phyloP scores from a whole-genome alignment of 1,140 invertebrate genomes.

The Eciton burchellii region DNA sequence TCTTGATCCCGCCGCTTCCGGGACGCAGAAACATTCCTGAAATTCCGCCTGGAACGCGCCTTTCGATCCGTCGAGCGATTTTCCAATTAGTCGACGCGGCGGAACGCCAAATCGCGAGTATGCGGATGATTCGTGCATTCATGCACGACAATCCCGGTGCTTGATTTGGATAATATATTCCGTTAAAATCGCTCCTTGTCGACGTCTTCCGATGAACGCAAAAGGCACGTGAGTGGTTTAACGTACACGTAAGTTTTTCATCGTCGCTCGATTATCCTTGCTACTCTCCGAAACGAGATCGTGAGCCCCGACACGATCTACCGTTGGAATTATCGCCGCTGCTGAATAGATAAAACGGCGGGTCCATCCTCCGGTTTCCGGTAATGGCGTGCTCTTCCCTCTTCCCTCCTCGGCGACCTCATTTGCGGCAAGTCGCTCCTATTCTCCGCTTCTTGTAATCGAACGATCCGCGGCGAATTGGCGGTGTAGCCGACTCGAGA shows the following conservation, averaged over 20 bases:
- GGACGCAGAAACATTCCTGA: slow-evolving; percentile 44
- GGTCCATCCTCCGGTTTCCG: slow-evolving; percentile 23
- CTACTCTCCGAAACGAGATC: not conserved
- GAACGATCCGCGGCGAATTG: slow-evolving; percentile 59
- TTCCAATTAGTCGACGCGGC: slow-evolving; percentile 26
- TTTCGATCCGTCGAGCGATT: slow-evolving; percentile 19
- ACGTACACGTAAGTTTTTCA: slow-evolving; percentile 12
- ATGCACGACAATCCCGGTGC: not conserved
- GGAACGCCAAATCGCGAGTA: not conserved
- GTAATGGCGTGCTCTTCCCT: slow-evolving; percentile 35
- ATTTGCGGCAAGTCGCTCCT: slow-evolving; percentile 54
- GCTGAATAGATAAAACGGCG: slow-evolving; percentile 23
- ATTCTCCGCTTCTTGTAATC: slow-evolving; percentile 59
- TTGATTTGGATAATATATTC: not conserved
- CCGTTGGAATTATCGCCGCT: slow-evolving; percentile 18
- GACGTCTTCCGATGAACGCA: too few species aligned
- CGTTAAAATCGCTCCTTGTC: not conserved
- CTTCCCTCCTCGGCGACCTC: slow-evolving; percentile 61
- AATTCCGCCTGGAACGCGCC: not conserved
- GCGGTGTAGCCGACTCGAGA: slow-evolving; percentile 30
- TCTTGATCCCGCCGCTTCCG: slow-evolving; percentile 46
- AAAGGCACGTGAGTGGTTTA: too few species aligned
- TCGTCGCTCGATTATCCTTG: slow-evolving; percentile 7
- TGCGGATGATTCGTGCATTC: not conserved
- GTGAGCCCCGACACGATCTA: slow-evolving; percentile 18